Evolutionary conservation across 2,888 invertebrate genomes (phyloP), one percentile per base, ranked within the genome.

Genomic region (Dicranocentrus wangi): DNA sequence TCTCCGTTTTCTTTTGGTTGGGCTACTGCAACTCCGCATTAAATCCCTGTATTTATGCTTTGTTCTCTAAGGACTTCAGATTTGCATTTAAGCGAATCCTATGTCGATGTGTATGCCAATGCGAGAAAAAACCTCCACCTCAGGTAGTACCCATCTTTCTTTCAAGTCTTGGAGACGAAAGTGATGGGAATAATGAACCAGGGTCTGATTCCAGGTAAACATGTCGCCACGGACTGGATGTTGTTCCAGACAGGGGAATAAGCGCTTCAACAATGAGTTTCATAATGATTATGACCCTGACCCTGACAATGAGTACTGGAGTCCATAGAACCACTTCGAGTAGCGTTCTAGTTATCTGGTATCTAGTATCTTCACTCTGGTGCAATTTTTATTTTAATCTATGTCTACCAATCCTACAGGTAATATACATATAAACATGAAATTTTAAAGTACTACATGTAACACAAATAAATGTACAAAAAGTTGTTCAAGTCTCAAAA

Each of bases 1-100:
- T 97, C 90, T 95, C 96, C 13, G 92, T 98, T 28, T 92, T 97
- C 21, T 98, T 98, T 90, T 99, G 98, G 98, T 91, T 99, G 83
- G 99, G 98, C 1, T 98, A 98, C 90, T 96, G 97, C 69, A 86
- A 86, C 77, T 96, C 96, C 0, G 98, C 97, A 2, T 94, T 98
- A 86, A 98, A 98, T 89, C 98, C 98, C 0, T 93, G 96, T 88
- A 96, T 98, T 84, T 98, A 98, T 89, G 97, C 97, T 3, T 91
- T 97, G 80, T 97, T 97, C 90, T 96, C 96, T 66, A 95, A 95
- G 89, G 97, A 98, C 90, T 98, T 97, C 90, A 93, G 97, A 82
- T 95, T 94, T 88, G 97, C 97, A 25, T 98, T 98, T 90, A 96
- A 96, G 89, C 93, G 94, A 86, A 95, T 98, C 86, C 93, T 97